These are phyloP conservation scores for Caenorhabditis drosophilae DNA, from an alignment of 2,888 invertebrate genomes.

Conservation along the genomic window DNA sequence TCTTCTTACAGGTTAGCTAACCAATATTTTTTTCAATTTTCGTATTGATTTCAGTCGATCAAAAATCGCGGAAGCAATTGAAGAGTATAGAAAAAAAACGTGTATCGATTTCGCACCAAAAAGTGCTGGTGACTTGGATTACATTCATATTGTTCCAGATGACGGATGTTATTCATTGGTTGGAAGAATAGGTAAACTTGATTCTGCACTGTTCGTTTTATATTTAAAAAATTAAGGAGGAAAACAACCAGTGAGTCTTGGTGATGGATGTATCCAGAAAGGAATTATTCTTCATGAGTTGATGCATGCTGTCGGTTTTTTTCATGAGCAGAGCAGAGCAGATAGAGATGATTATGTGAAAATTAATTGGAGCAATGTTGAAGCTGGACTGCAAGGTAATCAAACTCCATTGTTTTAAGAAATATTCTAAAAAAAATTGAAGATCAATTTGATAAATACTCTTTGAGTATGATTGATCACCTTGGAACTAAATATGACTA, in stretches of 20 bases:
- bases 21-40: background rate
- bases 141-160: slow-evolving; percentile 68
- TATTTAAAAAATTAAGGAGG: slow-evolving; percentile 56
- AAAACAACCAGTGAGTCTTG: slow-evolving; percentile 68
- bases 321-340: slow-evolving; percentile 69
- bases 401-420: background rate
- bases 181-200: slow-evolving; percentile 62
- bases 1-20: slow-evolving; percentile 50
- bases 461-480: slow-evolving; percentile 68
- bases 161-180: slow-evolving; percentile 69
- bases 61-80: slow-evolving; percentile 66
- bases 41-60: slow-evolving; percentile 44
- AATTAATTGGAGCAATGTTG: slow-evolving; percentile 67
- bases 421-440: slow-evolving; percentile 7
- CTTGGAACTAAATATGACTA: slow-evolving; percentile 70
- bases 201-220: background rate
- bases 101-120: slow-evolving; percentile 66
- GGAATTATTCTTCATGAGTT: slow-evolving; percentile 69
- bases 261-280: slow-evolving; percentile 69
- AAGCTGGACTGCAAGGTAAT: slow-evolving; percentile 61
- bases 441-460: slow-evolving; percentile 68
- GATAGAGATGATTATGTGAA: slow-evolving; percentile 69
- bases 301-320: slow-evolving; percentile 69
- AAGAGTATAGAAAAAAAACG: slow-evolving; percentile 61
- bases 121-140: slow-evolving; percentile 62